A percentile compares a stretch with the other conserved stretches of the same genome.
Conservation (phyloP, 2,113 vertebrate genomes). For the Clarias magur region DNA sequence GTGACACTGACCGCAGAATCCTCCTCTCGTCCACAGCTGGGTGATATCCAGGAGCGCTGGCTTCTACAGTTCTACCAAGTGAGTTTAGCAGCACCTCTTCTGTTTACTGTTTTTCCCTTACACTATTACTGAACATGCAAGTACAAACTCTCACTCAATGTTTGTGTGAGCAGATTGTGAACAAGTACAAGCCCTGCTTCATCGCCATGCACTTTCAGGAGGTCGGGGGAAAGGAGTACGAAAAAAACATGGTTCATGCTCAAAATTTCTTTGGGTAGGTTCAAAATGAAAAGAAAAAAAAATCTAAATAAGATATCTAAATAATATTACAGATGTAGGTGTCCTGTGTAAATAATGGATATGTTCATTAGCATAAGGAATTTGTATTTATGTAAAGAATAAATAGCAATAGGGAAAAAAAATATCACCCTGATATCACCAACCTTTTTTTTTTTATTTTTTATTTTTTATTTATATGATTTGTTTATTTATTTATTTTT, state of each 20-base stretch:
- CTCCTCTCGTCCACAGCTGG: conserved; percentile 62
- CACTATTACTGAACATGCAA: not conserved
- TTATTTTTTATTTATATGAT: too few relatives aligned
- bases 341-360: not conserved
- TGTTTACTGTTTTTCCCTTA: not conserved
- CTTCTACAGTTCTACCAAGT: conserved; percentile 75
- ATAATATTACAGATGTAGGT: not conserved
- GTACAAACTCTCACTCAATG: not conserved
- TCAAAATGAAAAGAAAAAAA: not conserved
- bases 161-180: conserved; percentile 65
- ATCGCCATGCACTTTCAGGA: conserved; percentile 81
- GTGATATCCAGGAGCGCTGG: conserved; percentile 75
- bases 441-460: too few relatives aligned
- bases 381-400: too few relatives aligned
- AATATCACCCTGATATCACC: not conserved
- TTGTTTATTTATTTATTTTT: too few relatives aligned
- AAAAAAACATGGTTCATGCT: conserved; percentile 71
- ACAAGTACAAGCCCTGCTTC: conserved; percentile 69
- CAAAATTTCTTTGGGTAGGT: conserved; percentile 73
- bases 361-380: not conserved
- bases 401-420: too few relatives aligned
- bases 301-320: too few relatives aligned
- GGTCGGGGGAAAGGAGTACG: conserved; percentile 80
- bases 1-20: not conserved
- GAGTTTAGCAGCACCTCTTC: conserved; percentile 41